Evolutionary conservation across 2,113 vertebrate genomes (phyloP).

Genomic region (Neotoma lepida): DNA sequence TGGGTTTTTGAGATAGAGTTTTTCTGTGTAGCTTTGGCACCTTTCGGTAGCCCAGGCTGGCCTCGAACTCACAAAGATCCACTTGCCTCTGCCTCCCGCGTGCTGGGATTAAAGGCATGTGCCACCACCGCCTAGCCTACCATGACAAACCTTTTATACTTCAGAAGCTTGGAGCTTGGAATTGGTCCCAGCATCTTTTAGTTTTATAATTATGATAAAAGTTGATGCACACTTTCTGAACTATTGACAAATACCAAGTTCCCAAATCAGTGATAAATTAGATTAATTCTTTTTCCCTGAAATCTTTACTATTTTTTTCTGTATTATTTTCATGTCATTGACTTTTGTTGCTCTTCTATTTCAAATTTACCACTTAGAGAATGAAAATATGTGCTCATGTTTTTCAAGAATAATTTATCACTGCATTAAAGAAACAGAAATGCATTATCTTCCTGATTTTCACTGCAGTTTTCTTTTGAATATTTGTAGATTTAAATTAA

Average conservation of each 20-base stretch:
- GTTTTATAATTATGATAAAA: neutral
- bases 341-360: slow-evolving; percentile 47
- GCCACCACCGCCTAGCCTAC: too few relatives aligned
- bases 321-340: slow-evolving; percentile 29
- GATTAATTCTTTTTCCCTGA: slow-evolving; percentile 68
- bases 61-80: too few relatives aligned
- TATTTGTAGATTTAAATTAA: slow-evolving; percentile 81
- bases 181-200: neutral
- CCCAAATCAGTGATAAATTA: slow-evolving; percentile 63
- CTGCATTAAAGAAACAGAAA: slow-evolving; percentile 73
- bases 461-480: slow-evolving; percentile 79
- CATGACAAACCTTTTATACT: neutral
- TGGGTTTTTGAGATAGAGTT: too few relatives aligned
- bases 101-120: too few relatives aligned
- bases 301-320: slow-evolving; percentile 58
- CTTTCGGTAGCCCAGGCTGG: too few relatives aligned
- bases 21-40: too few relatives aligned
- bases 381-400: slow-evolving; percentile 60
- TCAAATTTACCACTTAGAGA: slow-evolving; percentile 61
- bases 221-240: slow-evolving; percentile 50
- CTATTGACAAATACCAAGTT: slow-evolving; percentile 31
- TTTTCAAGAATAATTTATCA: slow-evolving; percentile 71
- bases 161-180: neutral
- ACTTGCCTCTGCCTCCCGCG: too few relatives aligned
- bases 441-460: slow-evolving; percentile 73